Percentiles rank a stretch among this genome's conserved stretches.
phyloP scores from a whole-genome alignment of 2,888 invertebrate genomes.

The Listrodromus nycthemerus region DNA sequence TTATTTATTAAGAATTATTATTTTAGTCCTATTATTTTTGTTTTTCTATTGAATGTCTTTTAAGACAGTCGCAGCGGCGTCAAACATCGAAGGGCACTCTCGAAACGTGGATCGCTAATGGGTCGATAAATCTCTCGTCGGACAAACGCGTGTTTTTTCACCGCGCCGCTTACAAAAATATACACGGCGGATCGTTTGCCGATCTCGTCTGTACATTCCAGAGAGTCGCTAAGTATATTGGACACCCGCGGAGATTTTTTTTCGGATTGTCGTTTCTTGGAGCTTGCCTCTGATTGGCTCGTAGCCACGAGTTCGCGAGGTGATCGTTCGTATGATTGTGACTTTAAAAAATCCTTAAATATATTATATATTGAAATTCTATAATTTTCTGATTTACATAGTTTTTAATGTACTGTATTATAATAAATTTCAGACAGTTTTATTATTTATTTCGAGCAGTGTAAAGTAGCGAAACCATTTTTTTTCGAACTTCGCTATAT shows the following conservation, averaged over 20 bases:
- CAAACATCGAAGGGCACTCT: slow-evolving; percentile 8
- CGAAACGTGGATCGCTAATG: slow-evolving; percentile 36
- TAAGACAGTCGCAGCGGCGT: background rate
- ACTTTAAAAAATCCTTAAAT: background rate
- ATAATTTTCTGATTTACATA: too few species aligned
- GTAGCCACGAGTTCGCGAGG: background rate
- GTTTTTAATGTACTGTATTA: too few species aligned
- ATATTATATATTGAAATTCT: too few species aligned
- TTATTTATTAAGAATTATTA: too few species aligned
- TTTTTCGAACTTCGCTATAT: too few species aligned
- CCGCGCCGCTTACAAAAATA: background rate
- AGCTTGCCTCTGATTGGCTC: background rate
- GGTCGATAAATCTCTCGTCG: slow-evolving; percentile 52
- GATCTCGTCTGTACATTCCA: background rate
- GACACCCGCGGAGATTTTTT: background rate
- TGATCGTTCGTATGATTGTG: background rate
- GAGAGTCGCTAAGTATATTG: slow-evolving; percentile 15
- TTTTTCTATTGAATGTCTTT: background rate
- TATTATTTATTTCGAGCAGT: too few species aligned
- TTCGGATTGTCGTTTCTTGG: background rate
- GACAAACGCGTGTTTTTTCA: slow-evolving; percentile 15
- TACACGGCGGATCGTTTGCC: slow-evolving; percentile 9
- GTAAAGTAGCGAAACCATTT: too few species aligned
- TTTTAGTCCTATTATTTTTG: slow-evolving; percentile 1
- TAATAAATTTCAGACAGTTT: too few species aligned